Evolutionary conservation across 2,797 vertebrate genomes (phyloP).

Genomic region (Eupleurogrammus muticus): DNA sequence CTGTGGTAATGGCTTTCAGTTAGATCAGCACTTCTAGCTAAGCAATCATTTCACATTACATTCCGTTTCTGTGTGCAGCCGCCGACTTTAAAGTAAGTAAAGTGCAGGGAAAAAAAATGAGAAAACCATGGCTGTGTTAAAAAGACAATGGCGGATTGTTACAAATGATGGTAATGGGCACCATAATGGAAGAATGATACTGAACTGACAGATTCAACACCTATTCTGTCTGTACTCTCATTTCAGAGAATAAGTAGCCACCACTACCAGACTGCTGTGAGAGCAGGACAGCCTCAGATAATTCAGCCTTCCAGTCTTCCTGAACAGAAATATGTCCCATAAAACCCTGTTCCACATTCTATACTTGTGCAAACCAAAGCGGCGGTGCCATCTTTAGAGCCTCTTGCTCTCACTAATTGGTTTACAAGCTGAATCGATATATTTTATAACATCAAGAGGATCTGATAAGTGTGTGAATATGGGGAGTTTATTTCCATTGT

Average conservation of each 20-base stretch:
- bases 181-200: neutral
- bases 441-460: conserved; percentile 9
- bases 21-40: neutral
- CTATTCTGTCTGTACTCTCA: neutral
- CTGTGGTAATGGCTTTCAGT: neutral
- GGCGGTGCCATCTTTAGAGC: neutral
- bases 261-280: neutral
- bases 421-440: conserved; percentile 21
- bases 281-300: neutral
- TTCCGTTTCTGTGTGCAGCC: neutral
- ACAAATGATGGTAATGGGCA: neutral
- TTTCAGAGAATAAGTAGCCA: neutral
- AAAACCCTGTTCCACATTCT: neutral
- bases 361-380: conserved; percentile 9
- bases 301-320: neutral
- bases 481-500: conserved; percentile 23
- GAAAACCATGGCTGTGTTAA: neutral
- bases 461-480: conserved; percentile 13
- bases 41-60: conserved; percentile 5
- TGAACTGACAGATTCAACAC: neutral
- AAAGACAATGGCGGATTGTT: neutral
- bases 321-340: neutral
- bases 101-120: conserved; percentile 2
- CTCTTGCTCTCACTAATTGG: conserved; percentile 13
- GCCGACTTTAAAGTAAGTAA: neutral